Conservation (phyloP, 2,888 invertebrate species). For the Morinoia aosen region DNA sequence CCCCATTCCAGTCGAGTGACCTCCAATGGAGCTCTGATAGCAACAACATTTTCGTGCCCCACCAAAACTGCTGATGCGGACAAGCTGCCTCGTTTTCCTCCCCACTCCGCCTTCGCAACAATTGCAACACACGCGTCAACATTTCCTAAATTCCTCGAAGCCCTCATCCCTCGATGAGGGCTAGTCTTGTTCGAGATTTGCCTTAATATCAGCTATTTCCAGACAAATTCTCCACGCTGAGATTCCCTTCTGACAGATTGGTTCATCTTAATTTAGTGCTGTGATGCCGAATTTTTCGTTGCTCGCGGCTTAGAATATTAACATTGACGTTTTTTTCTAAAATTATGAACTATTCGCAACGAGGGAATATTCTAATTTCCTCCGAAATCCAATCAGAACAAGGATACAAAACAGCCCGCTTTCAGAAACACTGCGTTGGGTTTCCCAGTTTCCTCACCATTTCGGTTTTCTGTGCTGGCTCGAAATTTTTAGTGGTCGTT, state of each 20-base stretch:
- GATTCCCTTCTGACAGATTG: not conserved
- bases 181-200: not conserved
- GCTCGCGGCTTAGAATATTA: not conserved
- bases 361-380: not conserved
- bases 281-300: not conserved
- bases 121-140: constrained; percentile 16
- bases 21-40: constrained; percentile 34
- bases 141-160: constrained; percentile 12
- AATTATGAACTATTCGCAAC: not conserved
- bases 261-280: not conserved
- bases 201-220: not conserved
- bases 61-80: constrained; percentile 27
- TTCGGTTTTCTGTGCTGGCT: too few species aligned
- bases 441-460: too few species aligned
- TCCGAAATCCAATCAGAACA: not conserved
- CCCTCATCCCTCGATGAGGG: not conserved
- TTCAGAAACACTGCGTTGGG: too few species aligned
- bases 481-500: too few species aligned
- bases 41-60: constrained; percentile 15
- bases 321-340: not conserved
- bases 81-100: not conserved
- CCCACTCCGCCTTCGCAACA: not conserved
- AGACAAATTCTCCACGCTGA: not conserved
- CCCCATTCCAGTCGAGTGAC: constrained; percentile 15
- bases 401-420: too few species aligned